These are phyloP conservation scores for Amphiura filiformis DNA, from an alignment of 35 echinoderm and acorn worm genomes.

Conservation along the genomic window DNA sequence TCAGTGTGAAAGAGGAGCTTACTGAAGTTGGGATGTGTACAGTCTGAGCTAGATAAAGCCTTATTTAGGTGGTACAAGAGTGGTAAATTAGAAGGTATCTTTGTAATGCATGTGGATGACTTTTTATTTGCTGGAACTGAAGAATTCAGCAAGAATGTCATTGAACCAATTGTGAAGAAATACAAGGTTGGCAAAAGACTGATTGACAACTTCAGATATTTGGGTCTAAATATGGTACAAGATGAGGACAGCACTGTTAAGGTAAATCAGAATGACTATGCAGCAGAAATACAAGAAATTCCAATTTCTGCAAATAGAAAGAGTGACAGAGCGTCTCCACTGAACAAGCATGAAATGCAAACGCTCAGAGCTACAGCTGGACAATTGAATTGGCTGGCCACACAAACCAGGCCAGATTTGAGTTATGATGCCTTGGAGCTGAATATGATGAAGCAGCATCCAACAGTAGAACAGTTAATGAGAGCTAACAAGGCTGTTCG, in stretches of 20 bases:
- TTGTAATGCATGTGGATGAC: slow-evolving; percentile 13
- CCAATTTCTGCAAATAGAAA: slow-evolving; percentile 11
- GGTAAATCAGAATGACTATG: slow-evolving; percentile 32
- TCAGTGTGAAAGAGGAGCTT: slow-evolving; percentile 23
- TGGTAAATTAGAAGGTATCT: background rate
- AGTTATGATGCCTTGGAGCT: slow-evolving; percentile 47
- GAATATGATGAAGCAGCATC: slow-evolving; percentile 9
- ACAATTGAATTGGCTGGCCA: slow-evolving; percentile 47
- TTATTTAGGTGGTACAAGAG: slow-evolving; percentile 13
- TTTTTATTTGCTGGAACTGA: slow-evolving; percentile 40
- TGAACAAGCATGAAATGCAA: slow-evolving; percentile 36
- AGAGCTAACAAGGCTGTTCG: slow-evolving; percentile 26
- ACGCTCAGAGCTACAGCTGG: slow-evolving; percentile 39
- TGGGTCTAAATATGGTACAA: slow-evolving; percentile 19
- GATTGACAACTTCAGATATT: slow-evolving; percentile 38
- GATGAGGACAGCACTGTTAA: background rate
- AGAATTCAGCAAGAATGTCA: slow-evolving; percentile 28
- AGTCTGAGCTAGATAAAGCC: slow-evolving; percentile 13
- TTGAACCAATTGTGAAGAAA: slow-evolving; percentile 31
- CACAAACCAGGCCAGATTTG: slow-evolving; percentile 47
- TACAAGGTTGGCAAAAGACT: slow-evolving; percentile 35
- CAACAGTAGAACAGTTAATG: slow-evolving; percentile 38
- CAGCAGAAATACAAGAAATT: slow-evolving; percentile 39
- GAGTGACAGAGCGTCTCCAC: slow-evolving; percentile 7
- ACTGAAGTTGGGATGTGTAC: background rate